These are phyloP conservation scores for Dolichopus griseipennis DNA, from an alignment of 2,888 invertebrate species.

Conservation along the genomic window DNA sequence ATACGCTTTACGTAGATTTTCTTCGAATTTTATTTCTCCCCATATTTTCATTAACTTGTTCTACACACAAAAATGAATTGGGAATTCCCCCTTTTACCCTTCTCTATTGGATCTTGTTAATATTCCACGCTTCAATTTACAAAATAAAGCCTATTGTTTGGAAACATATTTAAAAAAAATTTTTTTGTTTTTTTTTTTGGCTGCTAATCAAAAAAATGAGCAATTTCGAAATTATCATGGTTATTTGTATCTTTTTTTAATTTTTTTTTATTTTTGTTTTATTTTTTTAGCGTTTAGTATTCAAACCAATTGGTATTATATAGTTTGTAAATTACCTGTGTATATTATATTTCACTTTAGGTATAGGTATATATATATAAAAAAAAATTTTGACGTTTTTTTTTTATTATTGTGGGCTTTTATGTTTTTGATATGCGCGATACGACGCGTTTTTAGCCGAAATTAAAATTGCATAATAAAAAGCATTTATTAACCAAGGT, in stretches of 20 bases:
- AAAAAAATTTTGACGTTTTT: too few species aligned
- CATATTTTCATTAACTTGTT: too few species aligned
- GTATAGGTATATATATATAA: too few species aligned
- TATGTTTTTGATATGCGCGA: neutral
- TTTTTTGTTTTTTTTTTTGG: neutral
- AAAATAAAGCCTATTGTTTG: neutral
- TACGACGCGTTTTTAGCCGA: neutral
- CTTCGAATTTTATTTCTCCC: too few species aligned
- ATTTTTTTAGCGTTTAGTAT: neutral
- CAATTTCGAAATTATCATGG: neutral
- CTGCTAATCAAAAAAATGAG: neutral
- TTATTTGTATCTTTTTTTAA: neutral
- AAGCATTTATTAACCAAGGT: neutral
- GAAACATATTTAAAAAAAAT: constrained; percentile 1
- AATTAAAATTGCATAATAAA: too few species aligned
- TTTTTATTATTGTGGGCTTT: neutral
- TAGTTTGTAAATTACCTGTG: neutral
- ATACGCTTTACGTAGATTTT: too few species aligned
- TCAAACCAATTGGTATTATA: neutral
- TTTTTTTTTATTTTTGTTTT: too few species aligned
- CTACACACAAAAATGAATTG: too few species aligned
- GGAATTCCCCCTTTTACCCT: too few species aligned
- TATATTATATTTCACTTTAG: neutral
- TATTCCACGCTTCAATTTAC: neutral
- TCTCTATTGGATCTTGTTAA: too few species aligned